phyloP scores from a whole-genome alignment of 2,888 invertebrate species.

The Mythimna vitellina region DNA sequence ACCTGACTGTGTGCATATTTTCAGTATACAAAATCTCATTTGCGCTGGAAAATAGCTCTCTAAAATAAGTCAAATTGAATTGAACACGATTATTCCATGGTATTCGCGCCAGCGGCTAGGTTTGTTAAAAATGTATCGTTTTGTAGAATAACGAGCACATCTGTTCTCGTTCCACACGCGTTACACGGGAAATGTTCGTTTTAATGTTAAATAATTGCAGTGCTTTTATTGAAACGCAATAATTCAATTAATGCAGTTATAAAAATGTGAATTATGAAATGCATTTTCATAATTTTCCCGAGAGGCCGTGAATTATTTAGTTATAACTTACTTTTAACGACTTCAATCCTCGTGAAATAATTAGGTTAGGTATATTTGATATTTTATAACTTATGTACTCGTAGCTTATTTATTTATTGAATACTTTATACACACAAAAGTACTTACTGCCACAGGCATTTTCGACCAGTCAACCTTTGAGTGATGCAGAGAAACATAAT shows the following conservation, averaged over 20 bases:
- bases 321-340: constrained; percentile 27
- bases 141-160: constrained; percentile 73
- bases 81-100: constrained; percentile 67
- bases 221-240: constrained; percentile 71
- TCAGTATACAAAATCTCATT: constrained; percentile 43
- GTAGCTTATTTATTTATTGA: background rate
- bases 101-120: constrained; percentile 62
- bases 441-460: no score
- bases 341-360: constrained; percentile 12
- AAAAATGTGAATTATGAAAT: constrained; percentile 51
- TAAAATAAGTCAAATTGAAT: constrained; percentile 58
- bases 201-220: constrained; percentile 72
- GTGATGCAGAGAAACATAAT: no score
- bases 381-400: background rate
- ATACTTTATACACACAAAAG: no score
- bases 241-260: constrained; percentile 70
- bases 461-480: no score
- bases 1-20: background rate
- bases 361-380: constrained; percentile 15
- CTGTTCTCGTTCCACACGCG: constrained; percentile 67
- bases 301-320: constrained; percentile 19
- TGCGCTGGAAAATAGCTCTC: constrained; percentile 40
- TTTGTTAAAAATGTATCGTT: constrained; percentile 74
- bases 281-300: constrained; percentile 47
- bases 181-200: constrained; percentile 66